Base-by-base conservation (phyloP, 2,797 vertebrate species). In the Cyprinodon diabolis region DNA sequence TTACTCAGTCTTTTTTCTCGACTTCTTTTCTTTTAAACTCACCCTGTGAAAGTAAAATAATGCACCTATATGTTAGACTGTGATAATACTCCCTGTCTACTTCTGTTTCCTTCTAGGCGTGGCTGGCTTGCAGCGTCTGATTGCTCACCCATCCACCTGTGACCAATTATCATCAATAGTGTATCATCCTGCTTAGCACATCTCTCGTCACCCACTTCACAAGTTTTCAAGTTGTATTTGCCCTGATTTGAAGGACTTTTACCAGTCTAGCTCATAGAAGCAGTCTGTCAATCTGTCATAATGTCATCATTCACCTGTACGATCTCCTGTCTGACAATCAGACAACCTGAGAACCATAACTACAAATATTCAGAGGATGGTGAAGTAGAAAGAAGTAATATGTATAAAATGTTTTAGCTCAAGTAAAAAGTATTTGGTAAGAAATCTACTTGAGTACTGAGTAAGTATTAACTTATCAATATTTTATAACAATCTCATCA, bases 161-260 rank as follows among this genome's bases (percentile, higher is more conserved):
- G 48, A 37, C 66, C 66, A 68, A 68, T 68, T 68, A 68, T 68
- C 66, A 48, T 35, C 48, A 68, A 68, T 30, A 52, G 10, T 7
- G 4, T 52, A 7, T 12, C 5, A 9, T 21, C 62, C 62, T 45
- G 40, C 40, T 21, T 23, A 13, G 37, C 40, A 0, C 40, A 19
- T 63, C 37, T 43, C 37, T 43, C 60, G 45, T 63, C 62, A 45
- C 62, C 40, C 40, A 45, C 62, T 63, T 63, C 62, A 63, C 21
- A 63, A 45, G 62, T 45, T 63, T 63, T 63, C 37, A 45, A 63
- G 62, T 45, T 45, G 37, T 63, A 19, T n/a, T 63, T 40, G 17
- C 35, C 35, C 35, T 62, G 17, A 35, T 40, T 51, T 63, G 4
- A 13, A 63, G 9, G 62, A 63, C 37, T 63, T 63, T 63, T 9